A percentile compares a stretch with the other conserved stretches of the same genome.
These are phyloP conservation scores for Tachysurus vachellii DNA, from an alignment of 2,113 vertebrate genomes.

Conservation along the genomic window DNA sequence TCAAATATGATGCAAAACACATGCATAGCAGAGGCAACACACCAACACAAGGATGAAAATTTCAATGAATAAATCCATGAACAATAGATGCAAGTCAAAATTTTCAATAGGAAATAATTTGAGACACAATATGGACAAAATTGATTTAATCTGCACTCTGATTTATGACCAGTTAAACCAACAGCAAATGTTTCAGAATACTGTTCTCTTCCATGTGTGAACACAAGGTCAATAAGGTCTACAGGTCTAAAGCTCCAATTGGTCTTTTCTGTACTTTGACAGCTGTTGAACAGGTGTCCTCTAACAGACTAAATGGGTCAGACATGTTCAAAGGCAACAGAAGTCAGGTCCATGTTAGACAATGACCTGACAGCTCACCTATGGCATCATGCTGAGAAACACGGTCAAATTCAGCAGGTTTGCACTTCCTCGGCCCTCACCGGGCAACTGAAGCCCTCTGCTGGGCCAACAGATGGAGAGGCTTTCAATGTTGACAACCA, in stretches of 20 bases:
- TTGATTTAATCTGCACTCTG: neutral
- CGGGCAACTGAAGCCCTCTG: conserved; percentile 70
- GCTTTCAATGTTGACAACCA: conserved; percentile 50
- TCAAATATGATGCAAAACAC: conserved; percentile 14
- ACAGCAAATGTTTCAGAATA: conserved; percentile 17
- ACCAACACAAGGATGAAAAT: conserved; percentile 6
- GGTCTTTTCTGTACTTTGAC: conserved; percentile 41
- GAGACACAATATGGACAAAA: neutral
- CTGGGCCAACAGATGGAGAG: conserved; percentile 74
- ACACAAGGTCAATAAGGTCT: conserved; percentile 37
- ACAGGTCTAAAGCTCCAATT: conserved; percentile 18
- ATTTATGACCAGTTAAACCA: conserved; percentile 25
- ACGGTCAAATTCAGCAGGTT: conserved; percentile 50
- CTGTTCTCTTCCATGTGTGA: conserved; percentile 9
- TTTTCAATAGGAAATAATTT: neutral
- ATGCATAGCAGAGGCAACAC: neutral
- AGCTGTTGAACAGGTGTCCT: conserved; percentile 40
- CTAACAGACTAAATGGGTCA: conserved; percentile 52
- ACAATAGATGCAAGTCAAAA: conserved; percentile 19
- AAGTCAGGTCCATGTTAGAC: conserved; percentile 53
- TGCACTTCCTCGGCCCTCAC: conserved; percentile 64
- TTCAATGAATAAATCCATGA: conserved; percentile 38
- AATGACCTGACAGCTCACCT: conserved; percentile 53
- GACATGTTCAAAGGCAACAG: conserved; percentile 53
- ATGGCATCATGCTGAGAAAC: conserved; percentile 47